Evolutionary conservation across 2,113 vertebrate species (phyloP).

Genomic region (Panurus biarmicus): DNA sequence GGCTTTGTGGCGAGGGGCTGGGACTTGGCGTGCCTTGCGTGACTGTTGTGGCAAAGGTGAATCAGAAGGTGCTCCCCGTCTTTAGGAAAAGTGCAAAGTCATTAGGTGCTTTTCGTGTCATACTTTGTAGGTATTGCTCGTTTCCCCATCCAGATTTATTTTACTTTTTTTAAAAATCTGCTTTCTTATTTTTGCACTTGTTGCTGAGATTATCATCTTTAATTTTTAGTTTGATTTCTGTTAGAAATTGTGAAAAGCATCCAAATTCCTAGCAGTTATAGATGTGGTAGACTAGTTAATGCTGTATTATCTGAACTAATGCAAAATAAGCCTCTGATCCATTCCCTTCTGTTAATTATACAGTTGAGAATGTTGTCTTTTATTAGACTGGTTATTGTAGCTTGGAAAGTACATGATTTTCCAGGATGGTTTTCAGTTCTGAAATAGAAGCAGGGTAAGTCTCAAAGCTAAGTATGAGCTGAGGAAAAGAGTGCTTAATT

Average conservation of each 20-base stretch:
- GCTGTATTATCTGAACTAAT: background rate
- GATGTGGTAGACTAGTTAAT: background rate
- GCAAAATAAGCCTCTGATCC: background rate
- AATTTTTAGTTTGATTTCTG: background rate
- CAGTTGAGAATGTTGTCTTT: background rate
- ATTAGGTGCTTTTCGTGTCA: background rate
- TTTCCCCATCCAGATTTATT: background rate
- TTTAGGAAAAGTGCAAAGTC: slow-evolving; percentile 37
- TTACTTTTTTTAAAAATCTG: too few species aligned
- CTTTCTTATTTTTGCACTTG: background rate
- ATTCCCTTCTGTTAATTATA: background rate
- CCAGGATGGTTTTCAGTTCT: background rate
- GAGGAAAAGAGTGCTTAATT: background rate
- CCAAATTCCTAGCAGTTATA: background rate
- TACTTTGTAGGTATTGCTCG: accelerated
- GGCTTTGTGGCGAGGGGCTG: background rate
- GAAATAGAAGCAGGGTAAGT: background rate
- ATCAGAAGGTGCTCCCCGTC: background rate
- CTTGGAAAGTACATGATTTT: background rate
- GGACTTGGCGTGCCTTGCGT: accelerated
- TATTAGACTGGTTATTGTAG: background rate
- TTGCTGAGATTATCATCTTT: background rate
- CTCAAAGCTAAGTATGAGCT: background rate
- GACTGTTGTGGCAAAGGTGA: background rate
- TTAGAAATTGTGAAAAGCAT: background rate